Evolutionary conservation across 1,140 invertebrate species (phyloP), one percentile per base, ranked within the genome.

Genomic region (Cylas formicarius): DNA sequence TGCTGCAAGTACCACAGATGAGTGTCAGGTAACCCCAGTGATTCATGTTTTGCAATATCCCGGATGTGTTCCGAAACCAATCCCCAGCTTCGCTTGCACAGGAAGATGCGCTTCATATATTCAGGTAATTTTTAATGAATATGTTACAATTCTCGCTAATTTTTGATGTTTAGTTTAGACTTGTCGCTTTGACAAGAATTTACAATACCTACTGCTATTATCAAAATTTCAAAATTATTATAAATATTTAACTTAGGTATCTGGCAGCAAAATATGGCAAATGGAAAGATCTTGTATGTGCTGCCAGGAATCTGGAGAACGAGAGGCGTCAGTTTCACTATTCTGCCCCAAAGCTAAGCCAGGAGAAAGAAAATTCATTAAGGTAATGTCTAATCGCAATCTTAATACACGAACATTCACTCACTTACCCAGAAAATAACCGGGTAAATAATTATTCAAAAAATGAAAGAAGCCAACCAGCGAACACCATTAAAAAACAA

Each of bases 181-280:
- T n/a, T n/a, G n/a, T n/a, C n/a, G n/a, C n/a, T n/a, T n/a, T n/a
- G n/a, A n/a, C n/a, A n/a, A 3, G 23, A n/a, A 45, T 14, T 10
- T 19, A 19, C n/a, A n/a, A n/a, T n/a, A 23, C 22, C 26, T 29
- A 8, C 4, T 22, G n/a, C n/a, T n/a, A n/a, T n/a, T n/a, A 4
- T 4, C n/a, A n/a, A n/a, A n/a, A n/a, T n/a, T n/a, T n/a, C n/a
- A n/a, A n/a, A 39, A 9, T 39, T 9, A 26, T 24, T 34, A 18
- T 37, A 45, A 29, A 21, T 43, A 24, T 10, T 22, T 6, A 23
- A 46, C 45, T 46, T 47, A 92, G 89, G 88, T 93, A 4, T 92
- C 89, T n/a, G 88, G 88, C 8, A 92, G 86, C 48, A 93, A 93
- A 73, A 88, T 93, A 61, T 94, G 90, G 90, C 89, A 93, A 75